Percentiles rank a stretch among this genome's conserved stretches.
Conservation (phyloP, 2,888 invertebrate species). For the Ectemnius cavifrons region DNA sequence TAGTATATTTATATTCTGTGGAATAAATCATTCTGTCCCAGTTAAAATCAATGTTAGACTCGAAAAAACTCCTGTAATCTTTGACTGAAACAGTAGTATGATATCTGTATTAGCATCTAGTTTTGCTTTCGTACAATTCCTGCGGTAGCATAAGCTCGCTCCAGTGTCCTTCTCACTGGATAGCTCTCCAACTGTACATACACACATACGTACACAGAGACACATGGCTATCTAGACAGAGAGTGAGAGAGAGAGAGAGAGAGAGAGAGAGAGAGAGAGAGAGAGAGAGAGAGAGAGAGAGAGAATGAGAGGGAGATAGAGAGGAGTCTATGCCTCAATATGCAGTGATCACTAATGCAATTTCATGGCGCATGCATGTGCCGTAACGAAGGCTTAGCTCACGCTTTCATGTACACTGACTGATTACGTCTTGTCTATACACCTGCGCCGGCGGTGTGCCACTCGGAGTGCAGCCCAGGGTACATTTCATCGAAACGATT, state of each 20-base stretch:
- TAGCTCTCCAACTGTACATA: no score
- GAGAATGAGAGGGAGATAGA: no score
- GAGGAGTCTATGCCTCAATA: conserved; percentile 47
- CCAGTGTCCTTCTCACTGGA: no score
- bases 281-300: conserved; percentile 20
- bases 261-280: conserved; percentile 45
- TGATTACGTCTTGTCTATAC: conserved; percentile 58
- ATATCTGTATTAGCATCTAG: conserved; percentile 23
- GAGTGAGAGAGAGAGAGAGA: conserved; percentile 28
- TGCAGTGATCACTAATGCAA: conserved; percentile 61
- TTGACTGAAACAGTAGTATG: no score
- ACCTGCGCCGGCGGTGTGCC: conserved; percentile 17
- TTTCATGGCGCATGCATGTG: conserved; percentile 58
- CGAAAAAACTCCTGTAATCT: no score
- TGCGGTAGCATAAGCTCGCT: conserved; percentile 29
- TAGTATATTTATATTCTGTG: no score
- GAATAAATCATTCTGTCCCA: no score
- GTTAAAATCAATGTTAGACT: no score
- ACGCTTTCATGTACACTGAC: conserved; percentile 57
- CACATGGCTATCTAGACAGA: background rate
- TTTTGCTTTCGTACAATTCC: conserved; percentile 51
- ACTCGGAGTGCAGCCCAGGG: background rate
- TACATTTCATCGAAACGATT: conserved; percentile 4
- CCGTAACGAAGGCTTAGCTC: conserved; percentile 63
- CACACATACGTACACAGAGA: no score